Evolutionary conservation across 1,140 invertebrate species (phyloP), one percentile per base, ranked within the genome.

Genomic region (Drosophila mayri): DNA sequence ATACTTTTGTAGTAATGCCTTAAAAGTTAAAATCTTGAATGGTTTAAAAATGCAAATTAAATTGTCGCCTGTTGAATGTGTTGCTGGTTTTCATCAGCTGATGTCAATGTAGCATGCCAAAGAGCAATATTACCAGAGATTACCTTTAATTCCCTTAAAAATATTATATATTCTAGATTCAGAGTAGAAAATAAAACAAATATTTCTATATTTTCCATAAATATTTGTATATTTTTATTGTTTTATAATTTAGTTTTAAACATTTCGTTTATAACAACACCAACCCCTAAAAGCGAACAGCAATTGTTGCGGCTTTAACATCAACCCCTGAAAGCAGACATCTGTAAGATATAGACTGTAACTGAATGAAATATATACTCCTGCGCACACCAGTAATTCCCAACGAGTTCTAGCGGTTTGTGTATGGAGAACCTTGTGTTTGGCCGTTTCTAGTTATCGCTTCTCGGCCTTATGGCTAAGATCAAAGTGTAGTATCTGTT

Each of bases 401-500:
- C 67, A 73, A 73, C 32, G n/a, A 10, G 25, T 52, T 52, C n/a
- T 32, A 25, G 4, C n/a, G 0, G 28, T 10, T 3, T 6, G 1
- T 7, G 4, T 4, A 28, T 46, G 10, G 46, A 61, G 12, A 44
- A 11, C 14, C 18, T 1, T 11, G 14, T 7, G 5, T 16, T 47
- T 47, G 9, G 7, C 18, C 3, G 3, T 20, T 28, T 38, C 28
- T 6, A 66, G 71, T 84, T 90, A 88, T 91, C 87, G 87, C 92
- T 93, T 93, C 93, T 93, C 92, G 93, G 93, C 93, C 93, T 93
- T 91, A 92, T 93, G 93, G 93, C 93, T 93, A 93, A 93, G 93
- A 93, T 93, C 93, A 93, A 93, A 94, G 93, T 93, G 93, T 93
- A 93, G 93, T 93, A 93, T 95, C 94, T 94, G n/a, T n/a, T n/a